Evolutionary conservation across 2,797 vertebrate species (phyloP).

Genomic region (Hoplostethus atlanticus): DNA sequence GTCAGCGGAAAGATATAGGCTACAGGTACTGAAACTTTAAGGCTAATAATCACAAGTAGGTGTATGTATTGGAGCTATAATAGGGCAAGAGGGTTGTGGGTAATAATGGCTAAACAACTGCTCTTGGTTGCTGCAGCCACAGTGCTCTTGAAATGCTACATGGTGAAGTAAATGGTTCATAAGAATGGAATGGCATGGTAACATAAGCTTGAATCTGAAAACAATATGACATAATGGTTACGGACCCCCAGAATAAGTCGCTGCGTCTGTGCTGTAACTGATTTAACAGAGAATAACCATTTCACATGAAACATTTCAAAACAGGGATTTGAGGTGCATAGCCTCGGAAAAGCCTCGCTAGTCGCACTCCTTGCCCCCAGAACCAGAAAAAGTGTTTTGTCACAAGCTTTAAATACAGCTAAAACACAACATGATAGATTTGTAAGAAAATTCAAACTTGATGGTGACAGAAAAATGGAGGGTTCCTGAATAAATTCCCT

Average conservation of each 20-base stretch:
- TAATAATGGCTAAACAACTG: constrained; percentile 42
- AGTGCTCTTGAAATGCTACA: constrained; percentile 66
- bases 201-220: constrained; percentile 1
- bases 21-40: constrained; percentile 66
- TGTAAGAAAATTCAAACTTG: neutral
- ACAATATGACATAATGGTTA: neutral
- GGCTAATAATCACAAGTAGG: constrained; percentile 55
- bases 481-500: constrained; percentile 48
- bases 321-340: neutral
- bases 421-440: neutral
- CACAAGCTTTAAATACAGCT: constrained; percentile 2
- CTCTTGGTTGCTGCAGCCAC: constrained; percentile 47
- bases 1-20: constrained; percentile 44
- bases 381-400: neutral
- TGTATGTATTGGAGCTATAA: constrained; percentile 9
- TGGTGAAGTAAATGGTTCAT: constrained; percentile 37
- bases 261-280: neutral
- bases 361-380: neutral
- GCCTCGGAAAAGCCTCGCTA: neutral
- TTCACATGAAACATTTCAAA: neutral
- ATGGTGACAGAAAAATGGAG: constrained; percentile 12
- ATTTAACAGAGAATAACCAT: neutral
- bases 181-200: constrained; percentile 34
- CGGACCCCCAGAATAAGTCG: neutral
- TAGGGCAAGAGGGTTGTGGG: constrained; percentile 19